A percentile compares a stretch with the other conserved stretches of the same genome.
These are phyloP conservation scores for Anolis carolinensis DNA, from an alignment of 2,113 vertebrate species.

Conservation along the genomic window DNA sequence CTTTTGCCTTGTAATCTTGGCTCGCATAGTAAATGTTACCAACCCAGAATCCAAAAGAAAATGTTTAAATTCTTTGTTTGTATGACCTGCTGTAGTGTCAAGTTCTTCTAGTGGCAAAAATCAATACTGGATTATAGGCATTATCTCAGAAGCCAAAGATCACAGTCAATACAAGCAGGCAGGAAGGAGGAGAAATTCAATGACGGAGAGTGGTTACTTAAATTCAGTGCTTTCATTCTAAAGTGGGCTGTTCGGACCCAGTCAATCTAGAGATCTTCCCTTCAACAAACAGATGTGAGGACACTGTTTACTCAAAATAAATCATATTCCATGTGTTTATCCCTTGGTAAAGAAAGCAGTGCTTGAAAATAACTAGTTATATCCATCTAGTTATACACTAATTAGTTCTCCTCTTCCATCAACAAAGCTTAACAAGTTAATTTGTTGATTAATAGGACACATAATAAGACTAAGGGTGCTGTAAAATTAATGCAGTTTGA, in stretches of 20 bases:
- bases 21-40: neutral
- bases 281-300: neutral
- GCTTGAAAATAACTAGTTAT: too few species aligned
- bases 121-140: conserved; percentile 36
- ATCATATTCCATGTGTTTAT: neutral
- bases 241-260: conserved; percentile 12
- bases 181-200: conserved; percentile 15
- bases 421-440: too few species aligned
- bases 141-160: conserved; percentile 38
- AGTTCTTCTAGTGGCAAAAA: conserved; percentile 29
- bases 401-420: too few species aligned
- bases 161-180: conserved; percentile 22
- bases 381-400: too few species aligned
- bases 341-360: neutral
- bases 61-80: conserved; percentile 37
- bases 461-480: too few species aligned
- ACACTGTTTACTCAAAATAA: conserved; percentile 1
- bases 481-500: too few species aligned
- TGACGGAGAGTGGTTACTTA: neutral
- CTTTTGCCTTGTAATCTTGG: neutral
- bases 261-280: neutral
- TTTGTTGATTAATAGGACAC: too few species aligned
- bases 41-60: conserved; percentile 31
- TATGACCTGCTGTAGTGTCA: conserved; percentile 26
- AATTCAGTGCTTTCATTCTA: neutral